Base-by-base conservation (phyloP, 1,140 invertebrate species). In the Drosophila prosaltans region DNA sequence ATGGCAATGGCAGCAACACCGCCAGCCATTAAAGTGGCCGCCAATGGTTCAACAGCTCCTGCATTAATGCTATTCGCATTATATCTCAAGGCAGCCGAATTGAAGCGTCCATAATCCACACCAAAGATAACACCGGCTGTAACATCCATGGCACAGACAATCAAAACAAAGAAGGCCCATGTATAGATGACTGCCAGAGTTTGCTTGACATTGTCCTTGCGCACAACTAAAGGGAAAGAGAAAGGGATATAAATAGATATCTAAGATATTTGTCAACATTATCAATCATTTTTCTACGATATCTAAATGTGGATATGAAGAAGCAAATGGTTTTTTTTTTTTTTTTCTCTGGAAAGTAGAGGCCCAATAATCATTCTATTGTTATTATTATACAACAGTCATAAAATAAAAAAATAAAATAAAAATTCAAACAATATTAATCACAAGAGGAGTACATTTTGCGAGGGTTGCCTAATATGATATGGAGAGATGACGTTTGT, bases 121-220 rank as follows among this genome's bases (percentile, higher is more conserved):
- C 84, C 86, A 61, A 93, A 89, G 45, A 92, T 89, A 64, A 92
- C 78, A 8, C 92, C 85, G 7, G 92, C 65, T 2, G 79, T 71
- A 4, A 92, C 64, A 74, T 92, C 92, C 83, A 93, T 85, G 41
- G 73, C 58, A 65, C 81, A 83, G 36, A 92, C 83, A 64, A 69
- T 43, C 32, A 70, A 43, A 65, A 89, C 54, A 11, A 89, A 78
- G 54, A 85, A 78, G 9, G 74, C 69, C 92, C 92, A 93, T 28
- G 58, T 65, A 32, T 74, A 81, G 30, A 92, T 78, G 45, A 69
- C 78, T 8, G 26, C 26, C 41, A 75, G 40, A 2, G 81, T 83
- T 6, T 30, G 26, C 57, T 78, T 85, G 1, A 69, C 55, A 36
- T 76, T 78, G 41, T 91, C 83, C 59, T 89, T 90, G 45, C 72